Conservation (phyloP, 1,140 invertebrate species). For the Dendrolimus kikuchii region DNA sequence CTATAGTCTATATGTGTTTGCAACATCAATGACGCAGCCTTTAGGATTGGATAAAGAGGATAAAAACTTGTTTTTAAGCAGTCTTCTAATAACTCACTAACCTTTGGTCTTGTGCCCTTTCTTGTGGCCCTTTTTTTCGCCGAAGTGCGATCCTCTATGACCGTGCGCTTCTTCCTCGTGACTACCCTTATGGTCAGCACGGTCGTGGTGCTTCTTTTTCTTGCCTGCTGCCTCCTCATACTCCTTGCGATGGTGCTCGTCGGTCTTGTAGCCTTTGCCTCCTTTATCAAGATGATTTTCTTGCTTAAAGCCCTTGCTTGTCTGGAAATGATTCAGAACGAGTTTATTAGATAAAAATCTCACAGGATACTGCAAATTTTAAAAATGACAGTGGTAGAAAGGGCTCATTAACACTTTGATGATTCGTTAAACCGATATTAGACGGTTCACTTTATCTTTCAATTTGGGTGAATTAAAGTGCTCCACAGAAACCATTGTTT, state of each 20-base stretch:
- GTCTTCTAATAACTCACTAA: conserved; percentile 24
- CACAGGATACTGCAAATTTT: too few relatives aligned
- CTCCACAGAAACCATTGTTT: too few relatives aligned
- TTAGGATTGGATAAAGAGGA: too few relatives aligned
- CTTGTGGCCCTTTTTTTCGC: conserved; percentile 74
- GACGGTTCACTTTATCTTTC: too few relatives aligned
- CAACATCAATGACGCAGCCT: too few relatives aligned
- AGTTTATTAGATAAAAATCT: too few relatives aligned
- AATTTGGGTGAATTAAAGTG: too few relatives aligned
- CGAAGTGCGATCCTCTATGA: conserved; percentile 68
- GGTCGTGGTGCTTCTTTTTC: conserved; percentile 72
- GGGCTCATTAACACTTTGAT: too few relatives aligned
- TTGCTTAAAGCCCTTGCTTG: conserved; percentile 68
- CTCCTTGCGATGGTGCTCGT: conserved; percentile 68
- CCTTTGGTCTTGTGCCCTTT: conserved; percentile 76
- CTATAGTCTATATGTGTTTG: too few relatives aligned
- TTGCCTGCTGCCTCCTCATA: conserved; percentile 67
- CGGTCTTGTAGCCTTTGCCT: conserved; percentile 70
- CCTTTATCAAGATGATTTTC: conserved; percentile 73
- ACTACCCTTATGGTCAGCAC: conserved; percentile 61
- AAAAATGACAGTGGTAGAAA: too few relatives aligned
- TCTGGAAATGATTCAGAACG: conserved; percentile 37
- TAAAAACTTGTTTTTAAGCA: neutral
- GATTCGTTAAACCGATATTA: too few relatives aligned
- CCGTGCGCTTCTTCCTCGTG: conserved; percentile 67